Evolutionary conservation across 2,113 vertebrate genomes (phyloP).

Genomic region (Tragelaphus imberbis): DNA sequence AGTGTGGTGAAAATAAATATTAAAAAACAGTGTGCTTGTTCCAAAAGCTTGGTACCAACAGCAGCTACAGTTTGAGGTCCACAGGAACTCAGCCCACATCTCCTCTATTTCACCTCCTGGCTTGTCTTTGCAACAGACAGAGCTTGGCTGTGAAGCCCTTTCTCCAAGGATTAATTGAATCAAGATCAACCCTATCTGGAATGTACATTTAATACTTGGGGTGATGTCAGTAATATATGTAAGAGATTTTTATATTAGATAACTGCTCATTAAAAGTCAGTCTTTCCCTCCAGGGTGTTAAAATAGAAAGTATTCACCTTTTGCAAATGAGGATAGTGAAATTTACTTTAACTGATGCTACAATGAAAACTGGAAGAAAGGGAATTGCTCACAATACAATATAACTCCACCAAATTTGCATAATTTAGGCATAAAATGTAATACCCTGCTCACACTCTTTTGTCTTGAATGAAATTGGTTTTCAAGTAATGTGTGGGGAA

Average conservation of each 20-base stretch:
- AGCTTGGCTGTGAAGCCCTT: neutral
- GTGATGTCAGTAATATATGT: conserved; percentile 63
- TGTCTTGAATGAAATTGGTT: conserved; percentile 74
- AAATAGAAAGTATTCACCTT: conserved; percentile 66
- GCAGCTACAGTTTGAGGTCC: neutral
- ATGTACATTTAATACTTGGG: conserved; percentile 53
- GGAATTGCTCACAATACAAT: conserved; percentile 62
- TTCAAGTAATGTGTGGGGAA: conserved; percentile 66
- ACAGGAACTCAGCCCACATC: neutral
- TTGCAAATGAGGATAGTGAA: conserved; percentile 62
- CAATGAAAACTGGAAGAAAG: conserved; percentile 64
- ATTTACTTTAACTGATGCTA: conserved; percentile 61
- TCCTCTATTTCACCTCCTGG: neutral
- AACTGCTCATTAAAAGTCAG: conserved; percentile 54
- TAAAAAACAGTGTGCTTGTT: neutral
- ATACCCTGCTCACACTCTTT: conserved; percentile 67
- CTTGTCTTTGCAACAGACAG: neutral
- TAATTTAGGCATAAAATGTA: conserved; percentile 70
- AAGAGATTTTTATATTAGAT: conserved; percentile 59
- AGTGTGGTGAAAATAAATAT: neutral
- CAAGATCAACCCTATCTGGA: conserved; percentile 36
- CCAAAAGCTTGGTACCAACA: neutral
- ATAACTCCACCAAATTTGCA: conserved; percentile 60
- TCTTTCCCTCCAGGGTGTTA: conserved; percentile 59
- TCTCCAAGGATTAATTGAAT: conserved; percentile 56